phyloP scores from a whole-genome alignment of 1,140 invertebrate genomes.

The Drosophila bipectinata region DNA sequence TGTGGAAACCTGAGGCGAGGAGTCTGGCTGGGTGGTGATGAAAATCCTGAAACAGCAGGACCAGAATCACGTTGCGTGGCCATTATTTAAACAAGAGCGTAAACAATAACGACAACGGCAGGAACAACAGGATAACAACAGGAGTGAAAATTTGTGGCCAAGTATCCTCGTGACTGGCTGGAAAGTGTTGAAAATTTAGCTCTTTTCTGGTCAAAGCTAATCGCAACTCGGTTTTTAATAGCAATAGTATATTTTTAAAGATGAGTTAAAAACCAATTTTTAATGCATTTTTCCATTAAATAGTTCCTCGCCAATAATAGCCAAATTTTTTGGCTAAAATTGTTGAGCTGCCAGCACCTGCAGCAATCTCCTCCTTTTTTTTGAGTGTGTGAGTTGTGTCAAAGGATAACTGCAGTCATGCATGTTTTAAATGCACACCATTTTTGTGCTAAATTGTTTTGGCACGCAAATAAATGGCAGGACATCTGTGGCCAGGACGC shows the following conservation, averaged over 20 bases:
- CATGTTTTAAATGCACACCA: conserved; percentile 78
- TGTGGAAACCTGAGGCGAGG: conserved; percentile 2
- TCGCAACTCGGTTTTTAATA: background rate
- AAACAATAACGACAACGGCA: conserved; percentile 79
- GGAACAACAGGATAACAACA: conserved; percentile 33
- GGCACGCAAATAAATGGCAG: conserved; percentile 78
- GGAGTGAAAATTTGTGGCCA: conserved; percentile 67
- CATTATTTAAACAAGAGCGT: conserved; percentile 82
- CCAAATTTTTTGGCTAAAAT: background rate
- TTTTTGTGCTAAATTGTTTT: conserved; percentile 83
- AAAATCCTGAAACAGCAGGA: conserved; percentile 24
- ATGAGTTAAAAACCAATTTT: no score
- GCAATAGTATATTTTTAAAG: no score
- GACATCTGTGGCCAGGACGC: conserved; percentile 57
- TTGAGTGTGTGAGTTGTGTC: conserved; percentile 52
- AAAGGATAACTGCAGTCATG: conserved; percentile 79
- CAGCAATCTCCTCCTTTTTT: conserved; percentile 3
- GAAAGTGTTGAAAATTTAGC: conserved; percentile 37
- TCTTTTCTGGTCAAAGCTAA: background rate
- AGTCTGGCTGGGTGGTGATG: conserved; percentile 15
- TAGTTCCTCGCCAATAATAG: background rate
- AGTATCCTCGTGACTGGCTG: conserved; percentile 11
- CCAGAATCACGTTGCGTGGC: conserved; percentile 67
- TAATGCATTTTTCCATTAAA: no score
- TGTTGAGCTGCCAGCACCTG: conserved; percentile 42